Evolutionary conservation across 2,797 vertebrate genomes (phyloP), one percentile per base, ranked within the genome.

Genomic region (Buceros bicornis): DNA sequence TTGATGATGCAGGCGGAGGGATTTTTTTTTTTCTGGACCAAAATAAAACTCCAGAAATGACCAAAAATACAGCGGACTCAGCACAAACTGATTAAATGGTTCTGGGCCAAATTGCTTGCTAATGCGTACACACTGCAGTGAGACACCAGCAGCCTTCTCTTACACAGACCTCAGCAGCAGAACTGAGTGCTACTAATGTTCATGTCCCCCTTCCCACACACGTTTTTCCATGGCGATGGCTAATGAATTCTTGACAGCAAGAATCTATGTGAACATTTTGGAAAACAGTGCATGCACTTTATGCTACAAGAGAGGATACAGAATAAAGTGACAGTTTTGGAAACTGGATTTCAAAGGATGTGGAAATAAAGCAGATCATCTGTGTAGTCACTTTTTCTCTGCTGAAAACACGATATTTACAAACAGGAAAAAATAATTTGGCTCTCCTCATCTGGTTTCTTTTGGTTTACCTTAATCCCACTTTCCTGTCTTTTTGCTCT

Each of bases 291-390:
- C 17, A 77, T 50, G 45, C 13, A 57, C 50, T 96, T 97, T 78
- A 94, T 71, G 61, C 37, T 82, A 48, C 74, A 83, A 40, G 13
- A 54, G 65, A 90, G 91, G 54, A 88, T 86, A 87, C 13, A n/a
- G 80, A 95, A 89, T 56, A 94, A 95, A 85, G 93, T 96, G 86
- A 95, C 77, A 82, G 84, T 90, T 93, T 87, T 95, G 90, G 94
- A 96, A 95, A 64, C 15, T 45, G 56, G 64, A 60, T 93, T 95
- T 91, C 79, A 95, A 96, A 96, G 74, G 60, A 87, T 79, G 93
- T 96, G 87, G n/a, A 64, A 93, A 74, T 97, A 96, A 96, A 72
- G 91, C 51, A 93, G 81, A 94, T 80, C 96, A 97, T 94, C 94
- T 97, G 95, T 61, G 60, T 56, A 95, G 73, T 57, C 51, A 71